phyloP scores from a whole-genome alignment of 2,113 vertebrate species.

The Peromyscus maniculatus region DNA sequence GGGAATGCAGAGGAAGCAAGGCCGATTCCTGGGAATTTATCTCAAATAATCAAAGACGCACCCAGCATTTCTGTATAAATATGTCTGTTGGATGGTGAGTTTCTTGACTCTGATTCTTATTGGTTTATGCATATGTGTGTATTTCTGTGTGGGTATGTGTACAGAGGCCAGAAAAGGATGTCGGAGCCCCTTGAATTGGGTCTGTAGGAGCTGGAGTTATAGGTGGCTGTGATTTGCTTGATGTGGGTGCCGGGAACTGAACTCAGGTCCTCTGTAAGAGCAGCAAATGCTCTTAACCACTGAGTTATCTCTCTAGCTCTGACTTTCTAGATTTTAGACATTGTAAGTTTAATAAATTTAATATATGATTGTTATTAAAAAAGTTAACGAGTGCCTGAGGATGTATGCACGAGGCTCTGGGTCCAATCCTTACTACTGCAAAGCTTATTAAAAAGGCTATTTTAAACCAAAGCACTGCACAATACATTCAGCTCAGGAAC shows the following conservation, averaged over 20 bases:
- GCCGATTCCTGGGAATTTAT: conserved; percentile 36
- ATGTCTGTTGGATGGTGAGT: background rate
- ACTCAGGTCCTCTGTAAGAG: background rate
- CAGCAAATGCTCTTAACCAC: too few species aligned
- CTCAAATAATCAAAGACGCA: conserved; percentile 16
- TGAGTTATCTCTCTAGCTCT: background rate
- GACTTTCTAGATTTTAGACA: background rate
- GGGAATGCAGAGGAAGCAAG: background rate
- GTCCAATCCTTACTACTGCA: background rate
- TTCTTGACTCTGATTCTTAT: background rate
- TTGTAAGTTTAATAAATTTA: conserved; percentile 37
- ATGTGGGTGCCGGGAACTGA: background rate
- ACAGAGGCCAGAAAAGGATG: background rate
- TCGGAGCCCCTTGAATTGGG: background rate
- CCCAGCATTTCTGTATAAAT: background rate
- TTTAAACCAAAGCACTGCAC: background rate
- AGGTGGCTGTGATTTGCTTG: background rate
- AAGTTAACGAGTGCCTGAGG: background rate
- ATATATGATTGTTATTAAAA: conserved; percentile 6
- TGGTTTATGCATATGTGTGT: background rate
- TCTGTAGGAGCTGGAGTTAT: background rate
- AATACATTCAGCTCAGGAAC: background rate
- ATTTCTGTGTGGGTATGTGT: background rate
- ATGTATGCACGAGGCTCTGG: background rate
- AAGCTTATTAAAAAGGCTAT: background rate